Base-by-base conservation (phyloP, 2,888 invertebrate species). In the Ectemnius lituratus region DNA sequence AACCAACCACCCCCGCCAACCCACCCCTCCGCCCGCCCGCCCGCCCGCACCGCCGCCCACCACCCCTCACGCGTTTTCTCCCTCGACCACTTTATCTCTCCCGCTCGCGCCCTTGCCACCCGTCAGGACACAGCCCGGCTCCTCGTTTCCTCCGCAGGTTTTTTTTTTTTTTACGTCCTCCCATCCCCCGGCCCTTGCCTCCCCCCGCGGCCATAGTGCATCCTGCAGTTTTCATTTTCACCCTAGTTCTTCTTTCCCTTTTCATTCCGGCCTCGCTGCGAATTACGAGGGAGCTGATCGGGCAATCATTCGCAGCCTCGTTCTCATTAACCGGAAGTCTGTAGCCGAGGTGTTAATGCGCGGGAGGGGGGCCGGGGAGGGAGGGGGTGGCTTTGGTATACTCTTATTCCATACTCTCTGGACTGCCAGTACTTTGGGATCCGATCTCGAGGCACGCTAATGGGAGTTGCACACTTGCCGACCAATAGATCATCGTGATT, bases 11-110 rank as follows among this genome's bases (percentile, higher is more conserved):
- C 37, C 37, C 37, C 37, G 5, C 37, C 37, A 6, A 20, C 23
- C 75, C 68, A 75, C 66, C 76, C 71, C 75, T 66, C 76, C 66
- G 72, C 73, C 72, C 72, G 67, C 63, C 75, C 71, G 71, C 63
- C 76, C 66, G 72, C 73, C 72, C 72, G 67, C 63, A 72, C 62
- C 61, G 76, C 79, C 61, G 46, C 45, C 56, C 73, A 72, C 62
- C 76, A 72, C 75, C 62, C 72, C 77, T 62, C 70, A 62, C 68
- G 67, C 71, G 49, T 60, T 66, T 62, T 62, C 66, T 45, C 62
- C 60, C 62, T 45, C 57, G 23, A 45, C 49, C 59, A 46, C 46
- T 62, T 56, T 28, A 60, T 2, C 58, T 49, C 37, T 37, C 37
- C 37, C 72, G 64, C 28, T 57, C 27, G 47, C 62, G 27, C 63